Evolutionary conservation across 1,140 invertebrate species (phyloP).

Genomic region (Drosophila lini): DNA sequence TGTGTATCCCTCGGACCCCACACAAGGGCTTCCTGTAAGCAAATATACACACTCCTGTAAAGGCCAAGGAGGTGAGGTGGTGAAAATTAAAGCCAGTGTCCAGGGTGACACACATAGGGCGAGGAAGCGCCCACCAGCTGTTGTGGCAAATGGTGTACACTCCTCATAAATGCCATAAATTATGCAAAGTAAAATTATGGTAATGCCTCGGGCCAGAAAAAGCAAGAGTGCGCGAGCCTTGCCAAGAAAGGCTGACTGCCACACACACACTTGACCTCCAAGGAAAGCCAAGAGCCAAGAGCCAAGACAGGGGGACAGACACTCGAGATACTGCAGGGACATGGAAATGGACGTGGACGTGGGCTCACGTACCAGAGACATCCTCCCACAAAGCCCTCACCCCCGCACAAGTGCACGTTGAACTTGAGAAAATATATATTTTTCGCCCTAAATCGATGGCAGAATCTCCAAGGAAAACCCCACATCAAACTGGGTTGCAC

Average conservation of each 20-base stretch:
- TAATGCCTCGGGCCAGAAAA: conserved; percentile 49
- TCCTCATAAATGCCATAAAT: conserved; percentile 37
- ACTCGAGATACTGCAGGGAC: conserved; percentile 34
- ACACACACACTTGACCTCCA: conserved; percentile 43
- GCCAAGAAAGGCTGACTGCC: conserved; percentile 28
- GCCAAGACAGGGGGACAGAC: conserved; percentile 25
- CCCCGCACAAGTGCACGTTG: conserved; percentile 66
- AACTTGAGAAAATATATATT: conserved; percentile 63
- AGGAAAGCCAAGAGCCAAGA: conserved; percentile 11
- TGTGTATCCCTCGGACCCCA: conserved; percentile 57
- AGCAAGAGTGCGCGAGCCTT: conserved; percentile 45
- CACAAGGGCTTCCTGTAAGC: conserved; percentile 40
- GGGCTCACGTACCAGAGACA: conserved; percentile 32
- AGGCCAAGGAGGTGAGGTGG: conserved; percentile 5
- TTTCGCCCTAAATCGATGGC: conserved; percentile 9
- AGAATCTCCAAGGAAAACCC: background rate
- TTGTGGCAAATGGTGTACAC: background rate
- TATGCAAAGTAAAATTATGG: conserved; percentile 62
- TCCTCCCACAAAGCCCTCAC: conserved; percentile 15
- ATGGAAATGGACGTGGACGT: conserved; percentile 53
- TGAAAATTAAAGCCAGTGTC: conserved; percentile 37
- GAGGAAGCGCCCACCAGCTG: conserved; percentile 5
- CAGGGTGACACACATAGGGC: conserved; percentile 45
- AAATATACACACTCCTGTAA: conserved; percentile 52
- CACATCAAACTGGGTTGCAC: conserved; percentile 8